Base-by-base conservation (phyloP, 2,113 vertebrate genomes). In the Zosterops borbonicus region DNA sequence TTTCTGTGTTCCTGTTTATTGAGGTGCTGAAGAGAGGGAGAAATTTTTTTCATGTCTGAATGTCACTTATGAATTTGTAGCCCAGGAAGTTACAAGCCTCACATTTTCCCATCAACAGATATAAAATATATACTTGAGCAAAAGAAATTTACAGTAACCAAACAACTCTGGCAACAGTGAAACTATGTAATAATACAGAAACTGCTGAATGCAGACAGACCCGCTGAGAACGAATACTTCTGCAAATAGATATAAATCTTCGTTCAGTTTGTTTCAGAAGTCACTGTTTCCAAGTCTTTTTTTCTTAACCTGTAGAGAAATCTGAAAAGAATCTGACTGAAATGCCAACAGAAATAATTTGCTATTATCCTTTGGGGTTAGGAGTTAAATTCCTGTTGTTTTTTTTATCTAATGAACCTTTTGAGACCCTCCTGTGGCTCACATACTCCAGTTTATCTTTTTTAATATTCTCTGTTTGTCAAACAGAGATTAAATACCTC, bases 391-490 rank as follows among this genome's bases (percentile, higher is more conserved):
- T 68, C 14, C 10, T 76, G 49, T 64, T 87, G 14, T 41, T 53
- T 84, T 39, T 93, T 94, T 78, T 33, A 76, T 49, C 41, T 83
- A 90, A 76, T 77, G 71, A 87, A 87, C 20, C 4, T 82, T 82
- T 77, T 84, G 63, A 85, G 62, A 47, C 18, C 27, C n/a, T 84
- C 70, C 23, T 89, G 67, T 1, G 16, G 55, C 39, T 94, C 67
- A 49, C 52, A 60, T 52, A 71, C 49, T 64, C 29, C 35, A 7
- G 37, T 79, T 94, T 91, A 82, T 85, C 39, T 91, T 84, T 87
- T 87, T 39, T 44, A 85, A 87, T 92, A 80, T 65, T 88, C 82
- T 85, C 83, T 95, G 39, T 80, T 92, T 94, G 87, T 65, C 74
- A 91, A 74, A 87, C 20, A 82, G 65, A 88, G 63, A 83, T 89